phyloP scores from a whole-genome alignment of 2,797 vertebrate species.

The Myotis planiceps region DNA sequence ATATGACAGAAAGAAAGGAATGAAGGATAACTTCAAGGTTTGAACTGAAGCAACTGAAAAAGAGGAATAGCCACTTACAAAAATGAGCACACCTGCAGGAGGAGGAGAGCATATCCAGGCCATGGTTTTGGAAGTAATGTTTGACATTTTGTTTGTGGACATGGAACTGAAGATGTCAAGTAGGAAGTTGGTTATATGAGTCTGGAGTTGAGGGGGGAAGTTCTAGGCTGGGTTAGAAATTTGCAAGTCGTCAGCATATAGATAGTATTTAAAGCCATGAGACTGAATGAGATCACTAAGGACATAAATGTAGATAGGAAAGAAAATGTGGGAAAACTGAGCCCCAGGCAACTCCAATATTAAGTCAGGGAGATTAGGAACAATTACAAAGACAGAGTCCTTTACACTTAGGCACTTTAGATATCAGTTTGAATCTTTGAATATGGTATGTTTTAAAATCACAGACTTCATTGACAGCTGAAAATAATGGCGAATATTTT shows the following conservation, averaged over 20 bases:
- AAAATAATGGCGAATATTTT: slow-evolving; percentile 14
- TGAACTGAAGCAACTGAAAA: neutral
- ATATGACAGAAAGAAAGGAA: neutral
- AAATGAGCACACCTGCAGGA: neutral
- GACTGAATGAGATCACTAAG: slow-evolving; percentile 2
- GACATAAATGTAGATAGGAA: neutral
- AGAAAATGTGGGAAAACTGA: slow-evolving; percentile 42
- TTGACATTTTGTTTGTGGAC: neutral
- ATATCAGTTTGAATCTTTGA: slow-evolving; percentile 15
- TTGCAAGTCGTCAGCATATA: neutral
- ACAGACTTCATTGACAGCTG: neutral
- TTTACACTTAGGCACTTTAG: neutral
- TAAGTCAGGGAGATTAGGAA: slow-evolving; percentile 15
- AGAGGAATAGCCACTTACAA: neutral
- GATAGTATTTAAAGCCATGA: neutral
- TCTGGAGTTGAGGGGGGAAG: neutral
- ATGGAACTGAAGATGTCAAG: neutral
- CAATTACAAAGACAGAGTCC: neutral
- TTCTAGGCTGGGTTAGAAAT: slow-evolving; percentile 6
- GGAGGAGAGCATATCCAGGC: neutral
- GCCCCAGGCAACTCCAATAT: neutral
- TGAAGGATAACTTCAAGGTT: neutral
- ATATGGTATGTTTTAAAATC: slow-evolving; percentile 17
- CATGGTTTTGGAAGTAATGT: neutral
- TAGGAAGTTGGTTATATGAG: neutral